These are phyloP conservation scores for Phodopus roborovskii DNA, from an alignment of 2,113 vertebrate species.

Conservation along the genomic window DNA sequence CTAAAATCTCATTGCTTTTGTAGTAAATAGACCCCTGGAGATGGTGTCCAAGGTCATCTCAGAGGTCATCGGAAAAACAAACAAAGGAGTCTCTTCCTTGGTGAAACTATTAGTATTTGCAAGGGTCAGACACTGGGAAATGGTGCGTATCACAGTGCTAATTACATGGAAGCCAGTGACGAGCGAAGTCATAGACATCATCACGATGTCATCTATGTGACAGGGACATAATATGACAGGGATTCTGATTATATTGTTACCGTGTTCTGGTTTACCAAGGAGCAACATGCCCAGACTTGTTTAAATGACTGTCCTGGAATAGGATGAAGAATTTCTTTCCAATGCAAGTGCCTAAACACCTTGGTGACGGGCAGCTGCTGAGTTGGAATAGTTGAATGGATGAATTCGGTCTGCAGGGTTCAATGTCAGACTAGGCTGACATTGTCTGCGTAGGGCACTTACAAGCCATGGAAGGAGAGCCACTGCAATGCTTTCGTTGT, in stretches of 20 bases:
- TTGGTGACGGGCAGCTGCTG: background rate
- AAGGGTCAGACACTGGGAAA: background rate
- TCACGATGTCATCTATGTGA: background rate
- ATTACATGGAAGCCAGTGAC: background rate
- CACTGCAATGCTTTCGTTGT: background rate
- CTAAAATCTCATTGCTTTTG: background rate
- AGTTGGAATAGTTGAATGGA: background rate
- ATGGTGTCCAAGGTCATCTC: slow-evolving; percentile 12
- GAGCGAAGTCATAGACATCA: background rate
- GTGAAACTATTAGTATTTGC: background rate
- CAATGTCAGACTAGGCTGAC: background rate
- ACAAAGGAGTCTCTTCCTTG: background rate
- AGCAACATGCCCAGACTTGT: background rate
- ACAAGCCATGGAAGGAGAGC: background rate
- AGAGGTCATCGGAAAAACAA: background rate
- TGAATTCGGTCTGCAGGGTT: background rate
- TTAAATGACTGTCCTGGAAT: background rate
- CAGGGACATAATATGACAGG: background rate
- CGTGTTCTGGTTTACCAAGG: background rate
- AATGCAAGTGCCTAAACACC: background rate
- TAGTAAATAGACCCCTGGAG: background rate
- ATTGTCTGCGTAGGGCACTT: background rate
- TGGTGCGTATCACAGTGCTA: background rate
- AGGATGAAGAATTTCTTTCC: slow-evolving; percentile 1
- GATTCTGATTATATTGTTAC: background rate